Evolutionary conservation across 2,113 vertebrate genomes (phyloP), one percentile per base, ranked within the genome.

Genomic region (Trogon surrucura): DNA sequence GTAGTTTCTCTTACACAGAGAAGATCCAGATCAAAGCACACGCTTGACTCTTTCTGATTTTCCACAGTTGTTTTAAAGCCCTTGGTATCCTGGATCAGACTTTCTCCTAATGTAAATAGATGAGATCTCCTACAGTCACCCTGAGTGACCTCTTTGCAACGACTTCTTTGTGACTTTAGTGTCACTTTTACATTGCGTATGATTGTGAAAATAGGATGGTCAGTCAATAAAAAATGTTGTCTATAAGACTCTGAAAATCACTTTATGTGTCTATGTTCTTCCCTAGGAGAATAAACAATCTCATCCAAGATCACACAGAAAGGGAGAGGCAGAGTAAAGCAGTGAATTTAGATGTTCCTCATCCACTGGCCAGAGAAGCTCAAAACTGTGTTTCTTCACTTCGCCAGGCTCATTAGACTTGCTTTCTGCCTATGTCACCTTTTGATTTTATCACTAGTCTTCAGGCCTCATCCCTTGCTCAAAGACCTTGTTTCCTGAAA

Each of bases 381-480:
- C 44, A 80, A 64, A 90, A 53, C 5, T 20, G 3, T 44, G 23
- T 47, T 80, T 73, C 18, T 70, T 66, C n/a, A 41, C 10, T 56
- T 53, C 5, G 12, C 2, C 25, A 67, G 5, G 4, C 5, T 81
- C 3, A 0, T 14, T 44, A 65, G 4, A 6, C 6, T 20, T 71
- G 66, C 8, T 21, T 81, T 61, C 36, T 75, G 9, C 29, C 5
- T 51, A 3, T 61, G 29, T n/a, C 16, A 30, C 10, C 8, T 73
- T 34, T 66, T 44, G 19, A 30, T 22, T 64, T 82, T 72, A 11
- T 38, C 38, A 38, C 6, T 75, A 7, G 5, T 5, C 10, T 9
- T 88, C 29, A 69, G 29, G 32, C 60, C 10, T 56, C 26, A 16
- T 5, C 4, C 4, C 6, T 56, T 61, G 7, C n/a, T 83, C 54